phyloP scores from a whole-genome alignment of 2,888 invertebrate genomes.

The Hyalella azteca region DNA sequence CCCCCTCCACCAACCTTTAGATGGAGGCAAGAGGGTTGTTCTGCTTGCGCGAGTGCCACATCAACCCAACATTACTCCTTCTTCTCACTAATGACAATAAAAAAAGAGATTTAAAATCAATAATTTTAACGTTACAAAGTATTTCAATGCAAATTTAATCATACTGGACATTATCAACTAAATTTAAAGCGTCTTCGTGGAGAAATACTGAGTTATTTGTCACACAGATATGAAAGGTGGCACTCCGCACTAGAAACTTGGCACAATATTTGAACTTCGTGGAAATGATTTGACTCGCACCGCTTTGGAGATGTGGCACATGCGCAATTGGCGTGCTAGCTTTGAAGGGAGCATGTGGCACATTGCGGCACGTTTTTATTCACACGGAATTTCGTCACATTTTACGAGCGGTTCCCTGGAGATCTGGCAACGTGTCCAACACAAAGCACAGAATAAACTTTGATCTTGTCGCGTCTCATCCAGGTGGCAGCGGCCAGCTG shows the following conservation, averaged over 20 bases:
- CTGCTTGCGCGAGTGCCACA: neutral
- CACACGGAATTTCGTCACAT: too few relatives aligned
- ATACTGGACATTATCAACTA: neutral
- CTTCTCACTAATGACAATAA: neutral
- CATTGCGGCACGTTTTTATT: too few relatives aligned
- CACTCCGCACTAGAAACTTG: constrained; percentile 3
- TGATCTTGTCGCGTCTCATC: neutral
- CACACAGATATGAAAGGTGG: neutral
- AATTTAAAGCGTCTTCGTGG: neutral
- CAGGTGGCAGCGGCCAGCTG: neutral
- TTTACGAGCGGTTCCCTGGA: neutral
- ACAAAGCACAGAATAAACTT: constrained; percentile 22
- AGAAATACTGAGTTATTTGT: neutral
- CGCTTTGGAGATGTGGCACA: constrained; percentile 4
- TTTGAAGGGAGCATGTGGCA: constrained; percentile 16
- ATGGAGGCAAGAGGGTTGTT: neutral
- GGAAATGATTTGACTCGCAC: constrained; percentile 22
- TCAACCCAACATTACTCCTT: neutral
- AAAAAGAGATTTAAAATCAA: neutral
- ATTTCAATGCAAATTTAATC: neutral
- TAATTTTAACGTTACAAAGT: neutral
- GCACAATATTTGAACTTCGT: constrained; percentile 9
- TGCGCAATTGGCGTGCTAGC: neutral
- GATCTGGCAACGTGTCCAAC: constrained; percentile 7
- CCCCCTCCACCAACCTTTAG: neutral